Base-by-base conservation (phyloP, 2,113 vertebrate genomes). In the Oncorhynchus tshawytscha region DNA sequence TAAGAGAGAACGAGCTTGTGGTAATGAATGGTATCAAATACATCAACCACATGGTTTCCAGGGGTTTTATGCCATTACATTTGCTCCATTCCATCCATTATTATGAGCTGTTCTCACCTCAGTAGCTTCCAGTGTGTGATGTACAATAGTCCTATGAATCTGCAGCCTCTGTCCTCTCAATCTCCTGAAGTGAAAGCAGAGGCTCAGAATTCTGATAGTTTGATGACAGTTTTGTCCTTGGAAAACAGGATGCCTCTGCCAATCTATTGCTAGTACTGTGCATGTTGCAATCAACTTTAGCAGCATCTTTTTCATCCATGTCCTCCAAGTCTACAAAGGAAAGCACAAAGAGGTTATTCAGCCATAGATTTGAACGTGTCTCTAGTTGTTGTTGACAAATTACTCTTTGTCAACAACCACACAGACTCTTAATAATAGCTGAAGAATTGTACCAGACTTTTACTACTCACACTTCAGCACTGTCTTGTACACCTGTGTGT, bases 401-500 rank as follows among this genome's bases (percentile, higher is more conserved):
- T 2, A 66, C 7, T 20, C 11, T 25, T 1, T 27, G 15, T 8
- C 67, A 68, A 39, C 67, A 27, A 68, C 13, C 5, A 68, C 18
- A 20, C 7, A 68, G 29, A 45, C 31, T n/a, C 16, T 27, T 27
- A 27, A 34, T 31, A 6, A 34, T 34, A 67, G 16, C 15, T 29
- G 29, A 34, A 67, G 66, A 70, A 24, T 16, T n/a, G n/a, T 49
- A 48, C 16, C 31, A 5, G 12, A 62, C 4, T 22, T 34, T 4
- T 22, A 60, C 0, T 54, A 92, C 96, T 97, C 90, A 98, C 96
- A 96, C 4, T 68, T 82, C 20, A 91, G 0, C 11, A 97, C 73
- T 0, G 95, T 88, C 13, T 80, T 90, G 65, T 87, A 91, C 84
- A 98, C 89, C 54, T 88, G 86, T 22, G 0, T 39, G 79, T 96